Evolutionary conservation across 2,797 vertebrate genomes (phyloP), one percentile per base, ranked within the genome.

Genomic region (Gorsachius magnificus): DNA sequence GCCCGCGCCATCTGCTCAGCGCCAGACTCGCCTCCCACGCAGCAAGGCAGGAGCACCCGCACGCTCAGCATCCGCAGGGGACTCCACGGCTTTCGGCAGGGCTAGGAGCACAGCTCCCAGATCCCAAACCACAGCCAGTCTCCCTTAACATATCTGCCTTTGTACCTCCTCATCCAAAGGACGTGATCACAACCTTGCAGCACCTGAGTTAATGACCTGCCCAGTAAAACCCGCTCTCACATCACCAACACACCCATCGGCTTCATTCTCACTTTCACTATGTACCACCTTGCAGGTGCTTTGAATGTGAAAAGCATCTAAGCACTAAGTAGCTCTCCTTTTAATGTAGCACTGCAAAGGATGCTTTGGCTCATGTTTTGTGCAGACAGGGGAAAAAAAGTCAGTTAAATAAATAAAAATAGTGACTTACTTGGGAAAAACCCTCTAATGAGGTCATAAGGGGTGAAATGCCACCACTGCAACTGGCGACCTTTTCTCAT

Each of bases 401-500:
- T 45, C 77, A 60, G 43, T 76, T 56, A 90, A 65, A 89, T 80
- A 72, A 88, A 57, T 83, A 77, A 86, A 80, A 60, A 48, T 2
- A 80, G 50, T 31, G 58, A 41, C 43, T 90, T 68, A 18, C 76
- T 79, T 33, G 60, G 46, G 69, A 88, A 76, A 93, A 94, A 46
- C 84, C 84, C 60, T 92, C 87, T 95, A 92, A 95, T 86, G 94
- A 95, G 92, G 94, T 79, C 64, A 29, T 3, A 16, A 36, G 15
- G 60, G 92, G 56, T 86, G 90, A 94, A 83, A 94, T 77, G 84
- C 68, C 90, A 87, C 43, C 41, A 10, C 87, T 80, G 84, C 50
- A 68, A 69, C 69, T 24, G 51, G 58, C 80, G 92, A 94, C 87
- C 87, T 94, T 90, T 92, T 61, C 72, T 91, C 56, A 46, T 48